These are phyloP conservation scores for Argyrosomus regius DNA, from an alignment of 2,797 vertebrate genomes.

Conservation along the genomic window DNA sequence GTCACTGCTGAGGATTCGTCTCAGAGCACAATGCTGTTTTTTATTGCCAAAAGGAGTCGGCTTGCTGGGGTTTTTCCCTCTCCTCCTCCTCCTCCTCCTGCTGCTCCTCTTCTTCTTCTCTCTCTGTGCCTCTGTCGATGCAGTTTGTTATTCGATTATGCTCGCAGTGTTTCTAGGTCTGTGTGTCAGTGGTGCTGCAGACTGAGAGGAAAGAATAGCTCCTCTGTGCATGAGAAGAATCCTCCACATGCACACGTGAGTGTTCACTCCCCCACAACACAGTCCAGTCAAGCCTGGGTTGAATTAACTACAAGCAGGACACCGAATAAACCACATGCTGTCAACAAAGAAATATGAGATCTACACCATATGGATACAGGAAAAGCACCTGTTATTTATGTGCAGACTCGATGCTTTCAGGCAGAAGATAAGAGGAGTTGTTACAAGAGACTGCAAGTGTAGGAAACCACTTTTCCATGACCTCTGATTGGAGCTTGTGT, in stretches of 20 bases:
- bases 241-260: constrained; percentile 37
- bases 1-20: constrained; percentile 77
- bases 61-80: constrained; percentile 60
- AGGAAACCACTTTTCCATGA: neutral
- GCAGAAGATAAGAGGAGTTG: constrained; percentile 1
- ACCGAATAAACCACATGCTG: constrained; percentile 39
- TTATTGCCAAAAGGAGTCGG: constrained; percentile 78
- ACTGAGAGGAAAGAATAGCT: constrained; percentile 68
- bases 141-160: constrained; percentile 70
- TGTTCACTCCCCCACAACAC: constrained; percentile 37
- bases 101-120: constrained; percentile 18
- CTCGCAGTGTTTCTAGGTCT: constrained; percentile 81
- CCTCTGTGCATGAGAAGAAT: constrained; percentile 67
- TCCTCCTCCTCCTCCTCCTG: constrained; percentile 29
- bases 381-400: constrained; percentile 52
- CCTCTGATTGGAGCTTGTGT: neutral
- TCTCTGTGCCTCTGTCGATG: constrained; percentile 45
- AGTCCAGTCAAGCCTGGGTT: constrained; percentile 48
- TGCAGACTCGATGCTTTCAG: neutral
- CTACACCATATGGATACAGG: constrained; percentile 27
- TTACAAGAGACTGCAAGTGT: constrained; percentile 1
- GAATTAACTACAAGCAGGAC: constrained; percentile 53
- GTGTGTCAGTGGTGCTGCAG: constrained; percentile 79
- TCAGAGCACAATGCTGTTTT: constrained; percentile 78
- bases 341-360: constrained; percentile 40